phyloP scores from a whole-genome alignment of 2,797 vertebrate species.

The Xiphorhynchus erythropygius region DNA sequence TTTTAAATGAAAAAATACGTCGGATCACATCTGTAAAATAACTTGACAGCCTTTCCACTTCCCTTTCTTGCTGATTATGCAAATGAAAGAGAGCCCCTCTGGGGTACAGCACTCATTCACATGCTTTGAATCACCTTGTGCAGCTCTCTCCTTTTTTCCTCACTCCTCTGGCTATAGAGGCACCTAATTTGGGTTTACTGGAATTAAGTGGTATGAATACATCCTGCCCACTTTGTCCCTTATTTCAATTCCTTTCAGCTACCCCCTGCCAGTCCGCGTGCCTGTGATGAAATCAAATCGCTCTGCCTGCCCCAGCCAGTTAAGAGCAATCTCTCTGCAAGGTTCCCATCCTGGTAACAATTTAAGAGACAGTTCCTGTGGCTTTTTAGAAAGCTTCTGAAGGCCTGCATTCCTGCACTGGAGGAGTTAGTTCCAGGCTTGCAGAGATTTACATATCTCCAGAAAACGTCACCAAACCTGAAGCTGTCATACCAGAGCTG shows the following conservation, averaged over 20 bases:
- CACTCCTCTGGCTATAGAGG: neutral
- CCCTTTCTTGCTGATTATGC: neutral
- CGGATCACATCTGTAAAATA: neutral
- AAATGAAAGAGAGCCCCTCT: neutral
- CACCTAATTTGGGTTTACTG: neutral
- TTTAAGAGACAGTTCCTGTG: neutral
- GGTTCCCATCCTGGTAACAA: neutral
- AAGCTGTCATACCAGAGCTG: neutral
- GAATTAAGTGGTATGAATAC: neutral
- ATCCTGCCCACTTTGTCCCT: neutral
- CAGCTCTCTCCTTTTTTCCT: neutral
- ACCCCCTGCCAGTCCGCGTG: neutral
- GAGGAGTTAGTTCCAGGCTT: constrained; percentile 27
- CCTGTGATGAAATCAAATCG: neutral
- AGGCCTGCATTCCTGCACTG: neutral
- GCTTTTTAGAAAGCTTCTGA: constrained; percentile 16
- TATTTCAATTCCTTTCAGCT: neutral
- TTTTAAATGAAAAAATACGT: neutral
- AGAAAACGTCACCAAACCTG: neutral
- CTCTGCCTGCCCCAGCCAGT: neutral
- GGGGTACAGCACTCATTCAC: neutral
- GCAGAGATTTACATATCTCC: neutral
- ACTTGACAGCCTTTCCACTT: neutral
- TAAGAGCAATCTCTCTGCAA: neutral
- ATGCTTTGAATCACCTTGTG: neutral